Conservation (phyloP, 2,113 vertebrate species). For the Globicephala melas region DNA sequence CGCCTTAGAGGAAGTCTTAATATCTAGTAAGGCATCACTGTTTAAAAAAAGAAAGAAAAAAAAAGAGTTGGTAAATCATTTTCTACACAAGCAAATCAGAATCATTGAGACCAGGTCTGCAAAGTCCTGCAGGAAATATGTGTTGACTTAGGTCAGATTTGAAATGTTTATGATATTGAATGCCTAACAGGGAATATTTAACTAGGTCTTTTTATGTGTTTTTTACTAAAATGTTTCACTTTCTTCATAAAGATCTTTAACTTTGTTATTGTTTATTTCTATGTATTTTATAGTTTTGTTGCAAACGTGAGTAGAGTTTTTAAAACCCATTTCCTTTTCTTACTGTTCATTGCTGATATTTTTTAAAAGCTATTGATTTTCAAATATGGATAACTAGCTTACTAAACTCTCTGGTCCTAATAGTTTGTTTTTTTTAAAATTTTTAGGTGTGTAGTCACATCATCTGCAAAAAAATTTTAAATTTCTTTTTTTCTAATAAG, state of each 20-base stretch:
- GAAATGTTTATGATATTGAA: neutral
- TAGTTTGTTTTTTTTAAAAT: neutral
- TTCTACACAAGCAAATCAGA: neutral
- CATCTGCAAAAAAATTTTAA: neutral
- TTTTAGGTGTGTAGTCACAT: neutral
- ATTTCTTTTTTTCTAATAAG: neutral
- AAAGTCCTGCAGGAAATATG: neutral
- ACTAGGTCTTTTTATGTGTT: neutral
- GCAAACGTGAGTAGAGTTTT: neutral
- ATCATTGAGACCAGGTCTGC: neutral
- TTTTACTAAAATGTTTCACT: neutral
- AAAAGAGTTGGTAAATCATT: neutral
- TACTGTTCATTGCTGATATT: neutral
- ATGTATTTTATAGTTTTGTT: neutral
- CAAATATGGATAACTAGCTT: neutral
- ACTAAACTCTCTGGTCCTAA: neutral
- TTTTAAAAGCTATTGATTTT: constrained; percentile 18
- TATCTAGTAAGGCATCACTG: neutral
- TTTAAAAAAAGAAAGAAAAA: neutral
- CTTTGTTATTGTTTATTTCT: neutral
- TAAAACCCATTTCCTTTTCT: neutral
- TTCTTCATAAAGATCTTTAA: neutral
- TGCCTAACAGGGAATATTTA: neutral
- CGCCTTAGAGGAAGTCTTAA: neutral
- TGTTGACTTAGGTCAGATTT: neutral